Percentiles rank a stretch among this genome's conserved stretches.
These are phyloP conservation scores for Galbula dea DNA, from an alignment of 2,113 vertebrate species.

Conservation along the genomic window DNA sequence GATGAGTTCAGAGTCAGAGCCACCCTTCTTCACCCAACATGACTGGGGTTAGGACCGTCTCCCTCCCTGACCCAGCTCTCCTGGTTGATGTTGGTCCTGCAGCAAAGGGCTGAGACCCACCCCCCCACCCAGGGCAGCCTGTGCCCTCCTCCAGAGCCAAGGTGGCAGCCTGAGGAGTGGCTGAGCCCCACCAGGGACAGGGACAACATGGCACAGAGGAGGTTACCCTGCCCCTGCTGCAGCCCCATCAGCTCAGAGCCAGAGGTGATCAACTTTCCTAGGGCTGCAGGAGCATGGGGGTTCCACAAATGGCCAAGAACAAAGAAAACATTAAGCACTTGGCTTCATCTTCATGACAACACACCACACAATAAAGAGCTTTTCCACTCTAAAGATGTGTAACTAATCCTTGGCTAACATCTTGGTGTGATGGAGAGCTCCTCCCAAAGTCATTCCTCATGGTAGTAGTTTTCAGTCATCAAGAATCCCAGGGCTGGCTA, in stretches of 20 bases:
- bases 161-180: not conserved
- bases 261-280: accelerated
- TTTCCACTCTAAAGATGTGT: not conserved
- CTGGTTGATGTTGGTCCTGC: not conserved
- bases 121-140: too few species aligned
- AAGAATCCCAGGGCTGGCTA: not conserved
- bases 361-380: not conserved
- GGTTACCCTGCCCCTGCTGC: accelerated
- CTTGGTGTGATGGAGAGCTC: not conserved
- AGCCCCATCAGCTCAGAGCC: not conserved
- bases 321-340: not conserved
- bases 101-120: not conserved
- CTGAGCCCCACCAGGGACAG: not conserved
- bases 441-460: not conserved
- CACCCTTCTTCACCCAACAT: not conserved
- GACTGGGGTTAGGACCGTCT: not conserved
- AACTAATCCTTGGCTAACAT: not conserved
- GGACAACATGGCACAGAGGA: not conserved
- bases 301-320: not conserved
- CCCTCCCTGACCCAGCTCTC: not conserved
- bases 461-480: not conserved
- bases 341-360: not conserved
- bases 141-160: not conserved
- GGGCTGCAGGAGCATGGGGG: not conserved
- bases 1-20: not conserved